phyloP scores from a whole-genome alignment of 2,888 invertebrate genomes.

The Oxyscelio sp. region DNA sequence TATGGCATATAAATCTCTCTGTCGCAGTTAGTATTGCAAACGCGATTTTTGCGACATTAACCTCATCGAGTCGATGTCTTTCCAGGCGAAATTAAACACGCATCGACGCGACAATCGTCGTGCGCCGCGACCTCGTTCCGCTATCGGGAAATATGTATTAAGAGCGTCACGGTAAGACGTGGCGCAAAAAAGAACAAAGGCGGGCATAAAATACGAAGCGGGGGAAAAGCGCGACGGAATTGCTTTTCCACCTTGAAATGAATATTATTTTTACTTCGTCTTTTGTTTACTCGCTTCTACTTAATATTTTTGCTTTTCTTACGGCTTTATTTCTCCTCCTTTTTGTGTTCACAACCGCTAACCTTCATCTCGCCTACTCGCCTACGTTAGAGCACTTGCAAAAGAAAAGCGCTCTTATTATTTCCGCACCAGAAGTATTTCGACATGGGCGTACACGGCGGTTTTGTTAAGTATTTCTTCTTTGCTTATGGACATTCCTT shows the following conservation, averaged over 20 bases:
- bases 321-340: conserved; percentile 50
- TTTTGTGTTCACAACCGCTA: conserved; percentile 53
- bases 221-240: conserved; percentile 76
- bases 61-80: not conserved
- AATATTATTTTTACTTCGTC: conserved; percentile 82
- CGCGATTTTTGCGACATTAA: conserved; percentile 1
- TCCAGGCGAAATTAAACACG: not conserved
- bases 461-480: too few species aligned
- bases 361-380: conserved; percentile 40
- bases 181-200: conserved; percentile 51
- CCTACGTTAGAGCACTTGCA: conserved; percentile 33
- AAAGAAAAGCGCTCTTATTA: too few species aligned
- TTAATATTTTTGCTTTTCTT: conserved; percentile 70
- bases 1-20: conserved; percentile 21
- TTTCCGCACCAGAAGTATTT: too few species aligned
- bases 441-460: too few species aligned
- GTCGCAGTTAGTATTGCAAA: not conserved
- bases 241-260: conserved; percentile 79
- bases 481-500: too few species aligned
- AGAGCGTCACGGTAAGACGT: conserved; percentile 55
- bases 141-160: conserved; percentile 62
- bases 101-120: conserved; percentile 16
- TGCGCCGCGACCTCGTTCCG: conserved; percentile 53
- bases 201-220: conserved; percentile 47
- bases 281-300: conserved; percentile 77